phyloP scores from a whole-genome alignment of 1,140 invertebrate species.

The Augochlora pura region DNA sequence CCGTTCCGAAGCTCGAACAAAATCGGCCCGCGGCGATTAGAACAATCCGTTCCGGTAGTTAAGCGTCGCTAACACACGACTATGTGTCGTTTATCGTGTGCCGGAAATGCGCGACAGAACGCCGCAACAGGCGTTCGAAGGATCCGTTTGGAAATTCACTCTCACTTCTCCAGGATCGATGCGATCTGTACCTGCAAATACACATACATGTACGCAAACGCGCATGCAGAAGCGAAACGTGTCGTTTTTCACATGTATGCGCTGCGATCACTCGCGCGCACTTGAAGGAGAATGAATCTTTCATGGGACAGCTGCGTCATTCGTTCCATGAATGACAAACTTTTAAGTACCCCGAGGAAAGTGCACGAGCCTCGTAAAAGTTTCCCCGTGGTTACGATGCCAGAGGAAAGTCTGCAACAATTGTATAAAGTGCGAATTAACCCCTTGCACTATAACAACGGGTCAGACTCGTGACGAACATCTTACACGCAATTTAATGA shows the following conservation, averaged over 20 bases:
- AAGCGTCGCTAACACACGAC: background rate
- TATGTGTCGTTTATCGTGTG: background rate
- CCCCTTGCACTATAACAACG: too few relatives aligned
- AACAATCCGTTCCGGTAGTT: background rate
- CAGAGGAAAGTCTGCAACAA: too few relatives aligned
- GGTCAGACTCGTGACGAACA: too few relatives aligned
- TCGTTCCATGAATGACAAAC: background rate
- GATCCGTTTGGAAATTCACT: background rate
- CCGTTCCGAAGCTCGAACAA: background rate
- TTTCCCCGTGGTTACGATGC: too few relatives aligned
- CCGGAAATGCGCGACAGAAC: slow-evolving; percentile 4
- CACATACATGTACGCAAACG: too few relatives aligned
- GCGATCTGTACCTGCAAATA: slow-evolving; percentile 1
- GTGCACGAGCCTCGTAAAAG: too few relatives aligned
- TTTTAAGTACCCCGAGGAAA: background rate
- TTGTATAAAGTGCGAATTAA: too few relatives aligned
- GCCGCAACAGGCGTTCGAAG: background rate
- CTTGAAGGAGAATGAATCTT: slow-evolving; percentile 33
- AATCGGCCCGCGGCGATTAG: background rate
- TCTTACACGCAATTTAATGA: too few relatives aligned
- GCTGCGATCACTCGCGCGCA: too few relatives aligned
- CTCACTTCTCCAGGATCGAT: slow-evolving; percentile 9
- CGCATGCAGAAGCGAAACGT: background rate
- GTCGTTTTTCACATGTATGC: background rate
- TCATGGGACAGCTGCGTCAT: background rate